These are phyloP conservation scores for Meloe dianella DNA, from an alignment of 2,888 invertebrate species.

Conservation along the genomic window DNA sequence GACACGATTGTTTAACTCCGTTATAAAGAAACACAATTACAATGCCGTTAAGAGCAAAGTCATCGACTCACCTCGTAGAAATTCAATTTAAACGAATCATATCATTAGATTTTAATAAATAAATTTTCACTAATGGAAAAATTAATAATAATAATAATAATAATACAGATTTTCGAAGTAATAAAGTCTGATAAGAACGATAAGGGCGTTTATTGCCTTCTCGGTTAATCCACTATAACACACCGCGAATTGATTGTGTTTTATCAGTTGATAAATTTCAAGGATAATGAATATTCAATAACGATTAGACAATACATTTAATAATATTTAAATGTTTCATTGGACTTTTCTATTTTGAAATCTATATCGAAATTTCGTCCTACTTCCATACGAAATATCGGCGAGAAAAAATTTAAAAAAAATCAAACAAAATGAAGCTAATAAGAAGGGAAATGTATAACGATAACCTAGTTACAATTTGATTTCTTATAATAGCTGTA, in stretches of 20 bases:
- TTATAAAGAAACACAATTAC: constrained; percentile 52
- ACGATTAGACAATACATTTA: too few relatives aligned
- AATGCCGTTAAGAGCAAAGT: constrained; percentile 58
- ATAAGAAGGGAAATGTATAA: constrained; percentile 1
- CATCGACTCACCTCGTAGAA: constrained; percentile 54
- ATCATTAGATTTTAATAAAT: background rate
- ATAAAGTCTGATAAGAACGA: background rate
- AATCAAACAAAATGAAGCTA: background rate
- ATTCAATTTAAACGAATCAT: constrained; percentile 36
- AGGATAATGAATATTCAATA: constrained; percentile 19
- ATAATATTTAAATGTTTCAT: too few relatives aligned
- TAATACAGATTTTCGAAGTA: background rate
- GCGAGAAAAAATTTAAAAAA: background rate
- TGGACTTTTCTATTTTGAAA: too few relatives aligned
- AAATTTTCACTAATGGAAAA: background rate
- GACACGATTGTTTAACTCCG: constrained; percentile 56
- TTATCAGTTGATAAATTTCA: constrained; percentile 30
- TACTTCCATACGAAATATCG: background rate
- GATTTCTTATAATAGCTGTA: background rate
- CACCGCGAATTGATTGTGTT: constrained; percentile 29
- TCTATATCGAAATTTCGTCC: background rate
- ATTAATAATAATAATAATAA: constrained; percentile 18
- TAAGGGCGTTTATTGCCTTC: constrained; percentile 14
- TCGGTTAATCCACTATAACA: constrained; percentile 26
- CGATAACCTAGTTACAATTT: constrained; percentile 5